Evolutionary conservation across 2,797 vertebrate species (phyloP).

Genomic region (Alfaro cultratus): DNA sequence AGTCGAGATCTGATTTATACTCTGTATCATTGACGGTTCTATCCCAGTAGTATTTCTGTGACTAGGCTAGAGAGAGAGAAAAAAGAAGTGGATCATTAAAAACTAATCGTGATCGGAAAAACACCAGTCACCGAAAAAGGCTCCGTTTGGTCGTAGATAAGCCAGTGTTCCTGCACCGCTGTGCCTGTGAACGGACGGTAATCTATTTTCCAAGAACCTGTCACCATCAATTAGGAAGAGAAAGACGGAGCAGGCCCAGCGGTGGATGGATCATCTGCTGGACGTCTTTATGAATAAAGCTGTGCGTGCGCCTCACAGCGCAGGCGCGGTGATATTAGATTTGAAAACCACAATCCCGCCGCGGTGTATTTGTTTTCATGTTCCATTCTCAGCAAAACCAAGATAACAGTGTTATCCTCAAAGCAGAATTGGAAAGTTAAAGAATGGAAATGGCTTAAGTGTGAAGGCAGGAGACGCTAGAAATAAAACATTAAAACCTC

Average conservation of each 20-base stretch:
- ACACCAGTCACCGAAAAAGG: background rate
- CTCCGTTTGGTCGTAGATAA: conserved; percentile 6
- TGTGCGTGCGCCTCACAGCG: background rate
- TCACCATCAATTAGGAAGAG: conserved; percentile 69
- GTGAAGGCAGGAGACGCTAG: background rate
- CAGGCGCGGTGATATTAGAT: background rate
- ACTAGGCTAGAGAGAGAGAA: background rate
- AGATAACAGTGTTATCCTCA: background rate
- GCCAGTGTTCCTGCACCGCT: conserved; percentile 10
- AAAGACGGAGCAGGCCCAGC: conserved; percentile 18
- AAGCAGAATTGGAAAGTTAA: background rate
- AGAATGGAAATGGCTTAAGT: background rate
- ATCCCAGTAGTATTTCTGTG: background rate
- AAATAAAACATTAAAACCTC: background rate
- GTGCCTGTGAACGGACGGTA: conserved; percentile 49
- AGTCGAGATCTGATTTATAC: background rate
- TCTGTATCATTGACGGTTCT: background rate
- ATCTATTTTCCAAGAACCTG: conserved; percentile 75
- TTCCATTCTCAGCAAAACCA: background rate
- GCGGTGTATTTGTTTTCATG: background rate
- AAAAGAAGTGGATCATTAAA: background rate
- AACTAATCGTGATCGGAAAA: background rate
- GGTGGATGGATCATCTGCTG: conserved; percentile 9
- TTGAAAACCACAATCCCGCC: background rate
- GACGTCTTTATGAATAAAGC: conserved; percentile 26